Conservation (phyloP, 2,888 invertebrate species). For the Aspidiotus destructor region DNA sequence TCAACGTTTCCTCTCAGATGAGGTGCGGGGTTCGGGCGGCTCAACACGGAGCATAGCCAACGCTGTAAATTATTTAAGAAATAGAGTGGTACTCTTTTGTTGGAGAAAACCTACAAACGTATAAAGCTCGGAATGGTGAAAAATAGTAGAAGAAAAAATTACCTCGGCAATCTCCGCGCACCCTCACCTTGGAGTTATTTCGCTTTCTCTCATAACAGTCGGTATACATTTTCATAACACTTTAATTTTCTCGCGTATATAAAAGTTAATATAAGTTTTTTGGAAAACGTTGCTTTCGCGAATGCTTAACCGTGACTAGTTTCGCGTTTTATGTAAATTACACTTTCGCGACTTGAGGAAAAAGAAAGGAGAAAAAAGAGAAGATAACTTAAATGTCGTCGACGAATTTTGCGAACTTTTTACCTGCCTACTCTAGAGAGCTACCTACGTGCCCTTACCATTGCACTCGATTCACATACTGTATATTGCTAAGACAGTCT, state of each 20-base stretch:
- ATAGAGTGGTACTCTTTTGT: too few species aligned
- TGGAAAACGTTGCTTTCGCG: conserved; percentile 21
- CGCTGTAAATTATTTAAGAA: not conserved
- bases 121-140: not conserved
- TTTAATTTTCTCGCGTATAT: conserved; percentile 18
- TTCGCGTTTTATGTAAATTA: conserved; percentile 28
- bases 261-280: conserved; percentile 28
- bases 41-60: not conserved
- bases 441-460: too few species aligned
- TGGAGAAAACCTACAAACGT: too few species aligned
- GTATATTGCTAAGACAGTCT: not conserved
- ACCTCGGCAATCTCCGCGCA: not conserved
- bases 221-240: conserved; percentile 25
- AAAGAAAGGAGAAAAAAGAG: conserved; percentile 16
- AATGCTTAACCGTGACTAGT: conserved; percentile 28
- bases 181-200: not conserved
- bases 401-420: too few species aligned
- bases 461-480: too few species aligned
- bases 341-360: conserved; percentile 8
- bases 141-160: not conserved
- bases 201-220: conserved; percentile 7
- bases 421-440: too few species aligned
- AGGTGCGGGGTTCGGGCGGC: too few species aligned
- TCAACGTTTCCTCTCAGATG: not conserved
- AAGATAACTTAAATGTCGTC: conserved; percentile 5